Evolutionary conservation across 2,797 vertebrate species (phyloP), one percentile per base, ranked within the genome.

Genomic region (Anomalospiza imberbis): DNA sequence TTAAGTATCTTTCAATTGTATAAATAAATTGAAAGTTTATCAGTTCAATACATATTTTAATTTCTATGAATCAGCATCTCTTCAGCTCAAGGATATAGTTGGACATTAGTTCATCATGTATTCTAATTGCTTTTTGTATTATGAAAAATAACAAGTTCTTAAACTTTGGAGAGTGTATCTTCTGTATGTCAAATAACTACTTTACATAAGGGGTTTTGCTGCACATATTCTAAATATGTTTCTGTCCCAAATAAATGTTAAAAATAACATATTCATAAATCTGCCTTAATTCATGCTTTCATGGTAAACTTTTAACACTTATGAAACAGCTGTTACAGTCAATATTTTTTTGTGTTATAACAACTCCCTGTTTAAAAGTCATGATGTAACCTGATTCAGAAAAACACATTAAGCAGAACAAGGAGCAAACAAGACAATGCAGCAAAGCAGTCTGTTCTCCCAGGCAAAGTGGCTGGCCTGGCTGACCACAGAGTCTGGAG

Each of bases 201-300:
- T 96, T 93, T 86, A 87, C 61, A 72, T 61, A 90, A 94, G 53
- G 63, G 65, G 75, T 77, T 94, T 91, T 93, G 82, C 50, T 83
- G 60, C 31, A 48, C 55, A 61, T 85, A 89, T 65, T 91, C 83
- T 87, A 93, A 94, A 91, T 86, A 90, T 15, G 20, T 71, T 93
- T 95, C 90, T 91, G 93, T 90, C 44, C 85, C 48, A 76, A 88
- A 93, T 74, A 89, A 71, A 94, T 79, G 50, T 87, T 96, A 91
- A 95, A 96, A 94, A 94, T 94, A 96, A 93, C 93, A 89, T 79
- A 91, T 89, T 94, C 88, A 97, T 96, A 97, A 96, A 94, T 96
- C 93, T 93, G 91, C 36, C 80, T 68, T 87, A 88, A 79, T 87
- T 94, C 86, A 54, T 94, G 60, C 31, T 95, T 95, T 95, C 80